Base-by-base conservation (phyloP, 2,888 invertebrate species). In the Tenodera sinensis region DNA sequence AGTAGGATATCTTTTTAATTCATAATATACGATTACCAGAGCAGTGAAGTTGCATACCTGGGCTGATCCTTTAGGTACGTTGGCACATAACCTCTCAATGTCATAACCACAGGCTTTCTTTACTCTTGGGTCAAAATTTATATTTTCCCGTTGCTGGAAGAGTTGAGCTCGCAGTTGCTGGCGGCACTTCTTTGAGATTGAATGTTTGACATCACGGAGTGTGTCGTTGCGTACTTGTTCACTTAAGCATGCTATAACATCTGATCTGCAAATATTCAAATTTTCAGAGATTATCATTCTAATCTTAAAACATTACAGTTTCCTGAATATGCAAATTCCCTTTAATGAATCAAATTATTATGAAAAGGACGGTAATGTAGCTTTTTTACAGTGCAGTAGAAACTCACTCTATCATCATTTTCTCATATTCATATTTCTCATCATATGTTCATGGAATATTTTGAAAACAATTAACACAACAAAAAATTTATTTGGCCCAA, bases 201-300 rank as follows among this genome's bases (percentile, higher is more conserved):
- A 96, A 91, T 97, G 97, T 90, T 97, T 96, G 86, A 95, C 94
- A 89, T 95, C 94, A 82, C 95, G 94, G 90, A 98, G 95, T 0
- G 98, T 97, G 92, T 98, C 98, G 92, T 98, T 97, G 91, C 98
- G 96, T 88, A 99, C 96, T 91, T 97, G 96, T 93, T 98, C 97
- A 93, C 99, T 99, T 90, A 98, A 94, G 93, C 98, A 99, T 88
- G 95, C 94, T 25, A 98, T 96, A 8, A 98, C 98, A 91, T 97
- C 97, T 90, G 92, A 92, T 92, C 94, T 94, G 90, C 28, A 90
- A 30, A 30, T 30, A 30, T 30, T 30, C 30, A 30, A 90, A 84
- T 42, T 9, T 84, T 30, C 4, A 84, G 3, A 30, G 20, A 71
- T 71, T 1, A 20, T 20, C 0, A 25, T 3, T 20, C 6, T 0